Percentiles rank a stretch among this genome's conserved stretches.
These are phyloP conservation scores for Dipodomys spectabilis DNA, from an alignment of 2,113 vertebrate species.

Conservation along the genomic window DNA sequence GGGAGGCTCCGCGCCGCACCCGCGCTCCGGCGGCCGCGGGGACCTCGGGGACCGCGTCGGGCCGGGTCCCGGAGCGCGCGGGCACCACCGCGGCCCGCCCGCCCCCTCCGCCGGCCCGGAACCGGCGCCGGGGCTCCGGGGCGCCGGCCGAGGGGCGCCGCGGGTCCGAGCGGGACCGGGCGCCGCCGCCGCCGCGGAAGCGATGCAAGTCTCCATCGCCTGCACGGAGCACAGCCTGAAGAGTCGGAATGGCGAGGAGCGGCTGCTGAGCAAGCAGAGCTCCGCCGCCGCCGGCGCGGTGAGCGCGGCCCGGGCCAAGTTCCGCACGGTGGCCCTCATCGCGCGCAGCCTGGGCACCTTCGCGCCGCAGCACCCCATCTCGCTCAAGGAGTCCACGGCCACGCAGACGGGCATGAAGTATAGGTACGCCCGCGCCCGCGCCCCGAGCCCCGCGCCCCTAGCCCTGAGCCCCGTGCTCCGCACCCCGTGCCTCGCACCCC, in stretches of 20 bases:
- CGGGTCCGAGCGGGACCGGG: slow-evolving; percentile 75
- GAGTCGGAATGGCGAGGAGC: slow-evolving; percentile 95
- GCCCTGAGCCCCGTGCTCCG: too few relatives aligned
- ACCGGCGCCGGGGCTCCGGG: slow-evolving; percentile 8
- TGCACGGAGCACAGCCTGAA: slow-evolving; percentile 99
- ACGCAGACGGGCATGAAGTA: slow-evolving; percentile 99
- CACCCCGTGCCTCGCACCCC: too few relatives aligned
- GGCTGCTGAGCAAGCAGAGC: slow-evolving; percentile 94
- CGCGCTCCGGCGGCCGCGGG: neutral
- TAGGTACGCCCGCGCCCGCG: slow-evolving; percentile 89
- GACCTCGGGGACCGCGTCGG: slow-evolving; percentile 76
- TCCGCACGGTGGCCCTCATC: slow-evolving; percentile 98
- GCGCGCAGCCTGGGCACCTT: slow-evolving; percentile 97
- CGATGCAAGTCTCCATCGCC: slow-evolving; percentile 99
- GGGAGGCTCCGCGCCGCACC: too few relatives aligned
- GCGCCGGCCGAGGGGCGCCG: neutral
- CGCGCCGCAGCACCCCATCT: slow-evolving; percentile 97
- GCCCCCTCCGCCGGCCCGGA: neutral
- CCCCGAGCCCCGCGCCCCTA: too few relatives aligned
- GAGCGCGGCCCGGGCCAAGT: slow-evolving; percentile 96
- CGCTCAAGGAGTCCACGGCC: slow-evolving; percentile 98
- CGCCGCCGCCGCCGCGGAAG: slow-evolving; percentile 74
- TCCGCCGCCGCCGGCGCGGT: slow-evolving; percentile 93
- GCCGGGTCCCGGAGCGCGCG: neutral
- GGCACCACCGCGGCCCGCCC: too few relatives aligned